Percentiles rank a stretch among this genome's conserved stretches.
Conservation (phyloP, 2,888 invertebrate genomes). For the Apamea epomidion region DNA sequence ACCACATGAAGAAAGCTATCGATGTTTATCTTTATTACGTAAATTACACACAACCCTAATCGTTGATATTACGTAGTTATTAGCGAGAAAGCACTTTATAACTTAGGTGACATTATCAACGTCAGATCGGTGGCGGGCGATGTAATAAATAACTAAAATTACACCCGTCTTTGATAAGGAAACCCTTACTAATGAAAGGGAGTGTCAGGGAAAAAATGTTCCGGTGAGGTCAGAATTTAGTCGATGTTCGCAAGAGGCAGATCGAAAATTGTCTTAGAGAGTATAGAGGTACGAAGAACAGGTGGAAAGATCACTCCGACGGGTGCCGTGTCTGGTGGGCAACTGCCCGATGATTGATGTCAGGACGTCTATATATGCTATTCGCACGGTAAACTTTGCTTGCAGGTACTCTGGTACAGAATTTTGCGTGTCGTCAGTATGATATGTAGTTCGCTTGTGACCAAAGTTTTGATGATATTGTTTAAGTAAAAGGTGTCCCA, state of each 20-base stretch:
- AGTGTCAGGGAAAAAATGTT: conserved; percentile 46
- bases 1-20: conserved; percentile 46
- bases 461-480: conserved; percentile 7
- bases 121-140: conserved; percentile 62
- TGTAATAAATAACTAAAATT: conserved; percentile 71
- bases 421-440: too few species aligned
- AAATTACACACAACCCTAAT: conserved; percentile 66
- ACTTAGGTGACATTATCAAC: conserved; percentile 68
- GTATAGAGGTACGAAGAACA: background rate
- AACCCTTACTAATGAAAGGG: conserved; percentile 62
- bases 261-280: background rate
- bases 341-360: background rate
- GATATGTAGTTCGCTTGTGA: too few species aligned
- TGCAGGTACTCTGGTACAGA: too few species aligned
- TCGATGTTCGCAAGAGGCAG: background rate
- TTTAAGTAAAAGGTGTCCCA: background rate
- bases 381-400: too few species aligned
- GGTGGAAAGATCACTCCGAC: too few species aligned
- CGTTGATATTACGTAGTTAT: conserved; percentile 62
- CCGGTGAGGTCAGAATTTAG: conserved; percentile 26
- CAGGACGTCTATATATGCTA: too few species aligned
- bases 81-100: conserved; percentile 67
- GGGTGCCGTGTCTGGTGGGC: background rate
- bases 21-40: conserved; percentile 65
- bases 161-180: conserved; percentile 57